Evolutionary conservation across 2,113 vertebrate genomes (phyloP), one percentile per base, ranked within the genome.

Genomic region (Chelonoidis abingdonii): DNA sequence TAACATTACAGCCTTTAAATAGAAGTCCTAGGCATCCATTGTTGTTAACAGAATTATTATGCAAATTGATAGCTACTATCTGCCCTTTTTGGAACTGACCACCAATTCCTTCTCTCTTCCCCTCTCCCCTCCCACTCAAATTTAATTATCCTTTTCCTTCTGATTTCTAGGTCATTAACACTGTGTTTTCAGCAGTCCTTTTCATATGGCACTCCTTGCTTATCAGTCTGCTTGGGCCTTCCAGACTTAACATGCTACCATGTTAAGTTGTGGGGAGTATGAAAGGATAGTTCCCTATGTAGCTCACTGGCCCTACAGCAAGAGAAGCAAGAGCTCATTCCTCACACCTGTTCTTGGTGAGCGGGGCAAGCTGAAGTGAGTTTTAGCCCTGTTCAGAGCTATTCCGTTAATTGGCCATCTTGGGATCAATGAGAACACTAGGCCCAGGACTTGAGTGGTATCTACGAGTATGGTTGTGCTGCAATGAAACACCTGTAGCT

Each of bases 1-100:
- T 97, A 98, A 97, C 97, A 98, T 98, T 97, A 96, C 91, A 93
- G 78, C 80, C 93, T 95, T 98, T 90, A 97, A 98, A 96, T 95
- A 96, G 97, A 96, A 93, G 94, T 98, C 97, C 91, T 97, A 93
- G 86, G 78, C 80, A 76, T 89, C 95, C 92, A 94, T 97, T 98
- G 94, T 98, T 97, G 89, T 94, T 97, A 53, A 65, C 94, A 92
- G 97, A 97, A 97, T 97, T 96, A 96, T 98, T 96, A 96, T 97
- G 97, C 87, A 97, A 98, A 98, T 97, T 95, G 62, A 56, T 98
- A 91, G 69, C 95, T 97, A 80, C 79, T 97, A 69, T 93, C 93
- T 97, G 97, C 92, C 90, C 93, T 97, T 97, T 95, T 94, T 92
- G 93, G 92, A 84, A 95, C 85, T 84, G 97, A 90, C 93, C 96